A percentile compares a stretch with the other conserved stretches of the same genome.
phyloP scores from a whole-genome alignment of 2,888 invertebrate genomes.

The Coelogynopora nodosa region DNA sequence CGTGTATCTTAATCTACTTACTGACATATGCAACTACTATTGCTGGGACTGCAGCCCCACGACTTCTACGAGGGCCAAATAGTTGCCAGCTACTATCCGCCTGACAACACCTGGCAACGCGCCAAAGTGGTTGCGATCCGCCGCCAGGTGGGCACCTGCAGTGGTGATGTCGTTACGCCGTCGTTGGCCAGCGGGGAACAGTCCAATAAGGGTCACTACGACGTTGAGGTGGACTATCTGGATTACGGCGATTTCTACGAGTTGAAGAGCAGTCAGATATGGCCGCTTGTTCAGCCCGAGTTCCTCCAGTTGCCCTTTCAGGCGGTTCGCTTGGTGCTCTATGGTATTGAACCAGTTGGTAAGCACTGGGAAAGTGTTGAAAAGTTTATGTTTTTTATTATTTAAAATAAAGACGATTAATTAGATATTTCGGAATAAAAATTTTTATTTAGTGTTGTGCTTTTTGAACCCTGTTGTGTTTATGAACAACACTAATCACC shows the following conservation, averaged over 20 bases:
- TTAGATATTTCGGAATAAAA: no score
- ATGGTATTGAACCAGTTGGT: slow-evolving; percentile 35
- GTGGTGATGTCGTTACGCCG: background rate
- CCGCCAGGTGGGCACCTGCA: background rate
- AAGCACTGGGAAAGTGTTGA: no score
- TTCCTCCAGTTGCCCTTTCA: slow-evolving; percentile 32
- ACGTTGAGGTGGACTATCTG: slow-evolving; percentile 14
- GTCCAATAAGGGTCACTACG: background rate
- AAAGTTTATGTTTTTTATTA: no score
- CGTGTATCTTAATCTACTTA: no score
- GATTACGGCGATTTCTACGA: slow-evolving; percentile 26
- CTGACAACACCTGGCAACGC: slow-evolving; percentile 29
- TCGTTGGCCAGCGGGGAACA: no score
- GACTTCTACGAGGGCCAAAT: slow-evolving; percentile 19
- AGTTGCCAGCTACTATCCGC: slow-evolving; percentile 32
- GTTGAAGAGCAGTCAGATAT: background rate
- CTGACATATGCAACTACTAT: no score
- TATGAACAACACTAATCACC: no score
- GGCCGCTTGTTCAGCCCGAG: background rate
- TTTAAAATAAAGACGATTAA: no score
- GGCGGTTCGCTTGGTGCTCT: slow-evolving; percentile 3
- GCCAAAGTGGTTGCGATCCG: slow-evolving; percentile 4
- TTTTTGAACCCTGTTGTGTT: no score
- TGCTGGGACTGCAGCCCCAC: background rate
- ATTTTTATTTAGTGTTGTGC: no score